Base-by-base conservation (phyloP, 1,140 invertebrate species). In the Wiebesia pumilae region DNA sequence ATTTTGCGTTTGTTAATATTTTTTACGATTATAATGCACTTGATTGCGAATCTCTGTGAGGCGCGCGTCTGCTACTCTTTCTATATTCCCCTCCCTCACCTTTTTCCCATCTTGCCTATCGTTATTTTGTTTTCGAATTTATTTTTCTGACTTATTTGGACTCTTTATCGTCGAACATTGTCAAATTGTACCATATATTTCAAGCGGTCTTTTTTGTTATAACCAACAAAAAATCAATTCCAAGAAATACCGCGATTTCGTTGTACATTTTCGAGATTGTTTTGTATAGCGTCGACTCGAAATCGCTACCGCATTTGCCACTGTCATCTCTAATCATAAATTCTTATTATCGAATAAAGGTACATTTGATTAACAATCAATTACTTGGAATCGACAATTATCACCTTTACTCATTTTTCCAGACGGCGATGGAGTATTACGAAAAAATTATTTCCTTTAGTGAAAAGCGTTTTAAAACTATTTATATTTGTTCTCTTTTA, bases 321-420 rank as follows among this genome's bases (percentile, higher is more conserved):
- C 33, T 77, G 69, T 83, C 81, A 83, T 73, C 81, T 83, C 51
- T 73, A 77, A 77, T 77, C 71, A 84, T 77, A 65, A 78, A 77
- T 84, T 84, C 54, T 69, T 83, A 83, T 75, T 75, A 83, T 79
- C 83, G 38, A 84, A 84, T 84, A 84, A 84, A 84, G 83, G 83
- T 84, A 84, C 75, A 84, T 79, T 84, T 84, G 83, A 84, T 67
- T 79, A 78, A 84, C 83, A 84, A 79, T 58, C 73, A 84, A 84
- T 77, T n/a, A 83, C 35, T 83, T 84, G 62, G 47, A 58, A 67
- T 78, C 14, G 83, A 78, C 54, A 79, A 84, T 79, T 30, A 33
- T 54, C 77, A 84, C 75, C 83, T 79, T 40, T 78, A 67, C 62
- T 67, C 35, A 78, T 84, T 47, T 84, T 84, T 84, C 43, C 75